Percentiles rank a stretch among this genome's conserved stretches.
These are phyloP conservation scores for Spilarctia lutea DNA, from an alignment of 2,888 invertebrate species.

Conservation along the genomic window DNA sequence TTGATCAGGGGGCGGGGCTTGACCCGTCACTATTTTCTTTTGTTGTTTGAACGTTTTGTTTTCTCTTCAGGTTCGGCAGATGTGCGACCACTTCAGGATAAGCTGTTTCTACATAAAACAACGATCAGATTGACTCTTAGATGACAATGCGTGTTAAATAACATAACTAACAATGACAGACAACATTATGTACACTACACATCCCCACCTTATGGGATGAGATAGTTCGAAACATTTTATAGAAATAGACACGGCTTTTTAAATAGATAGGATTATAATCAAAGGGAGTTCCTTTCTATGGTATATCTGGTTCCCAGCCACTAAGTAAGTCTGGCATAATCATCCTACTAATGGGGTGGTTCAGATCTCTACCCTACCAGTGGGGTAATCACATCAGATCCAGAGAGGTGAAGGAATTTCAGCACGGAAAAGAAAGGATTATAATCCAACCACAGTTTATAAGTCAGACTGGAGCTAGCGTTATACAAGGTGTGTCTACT, in stretches of 20 bases:
- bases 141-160: conserved; percentile 81
- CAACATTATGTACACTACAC: conserved; percentile 44
- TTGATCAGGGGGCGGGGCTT: too few relatives aligned
- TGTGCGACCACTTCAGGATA: conserved; percentile 97
- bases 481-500: too few relatives aligned
- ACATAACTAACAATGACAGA: conserved; percentile 50
- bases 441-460: too few relatives aligned
- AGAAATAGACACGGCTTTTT: not conserved
- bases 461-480: too few relatives aligned
- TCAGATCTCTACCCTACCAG: too few relatives aligned
- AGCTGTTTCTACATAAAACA: conserved; percentile 91
- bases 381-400: too few relatives aligned
- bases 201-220: not conserved
- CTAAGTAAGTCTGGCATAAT: too few relatives aligned
- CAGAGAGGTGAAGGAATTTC: too few relatives aligned
- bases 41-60: not conserved
- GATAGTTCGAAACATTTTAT: not conserved
- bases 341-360: too few relatives aligned
- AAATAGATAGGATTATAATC: not conserved
- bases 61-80: conserved; percentile 93
- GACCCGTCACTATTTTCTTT: not conserved
- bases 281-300: too few relatives aligned
- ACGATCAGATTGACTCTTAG: conserved; percentile 82
- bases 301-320: too few relatives aligned
- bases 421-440: too few relatives aligned